Evolutionary conservation across 2,888 invertebrate genomes (phyloP).

Genomic region (Phyllotreta striolata): DNA sequence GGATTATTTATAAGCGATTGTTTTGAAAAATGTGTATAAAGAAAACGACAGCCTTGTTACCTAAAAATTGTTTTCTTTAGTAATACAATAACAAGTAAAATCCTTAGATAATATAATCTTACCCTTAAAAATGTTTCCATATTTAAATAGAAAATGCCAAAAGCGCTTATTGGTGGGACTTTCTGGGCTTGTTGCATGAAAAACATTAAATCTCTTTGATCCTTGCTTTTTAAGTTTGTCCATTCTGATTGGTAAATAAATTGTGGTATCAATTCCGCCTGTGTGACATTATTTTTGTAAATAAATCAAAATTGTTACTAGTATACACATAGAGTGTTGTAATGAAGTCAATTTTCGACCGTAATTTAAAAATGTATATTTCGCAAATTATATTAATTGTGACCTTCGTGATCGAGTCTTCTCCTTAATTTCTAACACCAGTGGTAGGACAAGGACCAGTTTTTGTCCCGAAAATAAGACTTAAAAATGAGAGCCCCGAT

Average conservation of each 20-base stretch:
- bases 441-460: too few species aligned
- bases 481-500: too few species aligned
- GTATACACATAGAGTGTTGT: too few species aligned
- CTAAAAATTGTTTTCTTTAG: neutral
- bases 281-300: neutral
- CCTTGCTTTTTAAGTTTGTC: neutral
- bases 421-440: too few species aligned
- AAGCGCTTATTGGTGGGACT: slow-evolving; percentile 6
- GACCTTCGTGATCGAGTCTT: too few species aligned
- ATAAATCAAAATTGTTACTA: too few species aligned
- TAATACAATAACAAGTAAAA: too few species aligned
- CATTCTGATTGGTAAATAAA: slow-evolving; percentile 11
- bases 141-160: slow-evolving; percentile 1
- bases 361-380: too few species aligned
- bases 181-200: slow-evolving; percentile 14
- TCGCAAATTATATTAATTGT: too few species aligned
- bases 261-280: slow-evolving; percentile 14
- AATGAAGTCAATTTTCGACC: too few species aligned
- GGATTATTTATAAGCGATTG: neutral
- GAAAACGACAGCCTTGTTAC: slow-evolving; percentile 9
- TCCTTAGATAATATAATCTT: neutral
- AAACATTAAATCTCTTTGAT: slow-evolving; percentile 17
- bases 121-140: slow-evolving; percentile 11
- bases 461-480: too few species aligned
- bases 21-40: neutral